Evolutionary conservation across 2,888 invertebrate species (phyloP).

Genomic region (Colostygia pectinataria): DNA sequence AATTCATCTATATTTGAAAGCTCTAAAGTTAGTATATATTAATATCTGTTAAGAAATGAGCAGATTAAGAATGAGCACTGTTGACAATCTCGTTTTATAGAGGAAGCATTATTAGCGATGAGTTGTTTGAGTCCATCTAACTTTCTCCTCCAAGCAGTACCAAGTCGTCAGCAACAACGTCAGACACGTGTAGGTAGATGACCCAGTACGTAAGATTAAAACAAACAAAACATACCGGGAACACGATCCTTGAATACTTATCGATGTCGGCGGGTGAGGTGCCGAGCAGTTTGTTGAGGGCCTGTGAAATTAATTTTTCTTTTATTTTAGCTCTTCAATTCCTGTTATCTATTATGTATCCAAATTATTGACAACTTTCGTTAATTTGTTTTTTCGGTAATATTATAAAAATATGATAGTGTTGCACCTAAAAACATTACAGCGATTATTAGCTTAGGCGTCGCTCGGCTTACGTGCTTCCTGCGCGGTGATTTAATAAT

Average conservation of each 20-base stretch:
- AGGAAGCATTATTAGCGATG: neutral
- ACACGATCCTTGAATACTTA: slow-evolving; percentile 99
- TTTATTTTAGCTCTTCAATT: neutral
- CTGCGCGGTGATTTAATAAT: no score
- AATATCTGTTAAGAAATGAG: neutral
- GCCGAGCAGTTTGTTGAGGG: slow-evolving; percentile 95
- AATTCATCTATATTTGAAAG: slow-evolving; percentile 16
- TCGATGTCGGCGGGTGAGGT: slow-evolving; percentile 99
- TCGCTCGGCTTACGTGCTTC: no score
- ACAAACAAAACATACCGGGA: slow-evolving; percentile 98
- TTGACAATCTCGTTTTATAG: neutral
- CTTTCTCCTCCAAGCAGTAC: slow-evolving; percentile 87
- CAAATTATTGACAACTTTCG: no score
- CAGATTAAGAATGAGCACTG: neutral
- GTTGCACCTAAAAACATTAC: no score
- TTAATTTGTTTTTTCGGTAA: no score
- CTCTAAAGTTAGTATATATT: slow-evolving; percentile 12
- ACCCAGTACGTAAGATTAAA: slow-evolving; percentile 99
- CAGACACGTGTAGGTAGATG: slow-evolving; percentile 97
- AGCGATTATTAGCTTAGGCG: no score
- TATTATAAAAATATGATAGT: no score
- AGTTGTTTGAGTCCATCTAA: slow-evolving; percentile 31
- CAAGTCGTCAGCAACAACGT: slow-evolving; percentile 96
- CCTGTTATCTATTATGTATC: no score
- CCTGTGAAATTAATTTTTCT: slow-evolving; percentile 67